Evolutionary conservation across 2,888 invertebrate genomes (phyloP).

Genomic region (Melipona beecheii): DNA sequence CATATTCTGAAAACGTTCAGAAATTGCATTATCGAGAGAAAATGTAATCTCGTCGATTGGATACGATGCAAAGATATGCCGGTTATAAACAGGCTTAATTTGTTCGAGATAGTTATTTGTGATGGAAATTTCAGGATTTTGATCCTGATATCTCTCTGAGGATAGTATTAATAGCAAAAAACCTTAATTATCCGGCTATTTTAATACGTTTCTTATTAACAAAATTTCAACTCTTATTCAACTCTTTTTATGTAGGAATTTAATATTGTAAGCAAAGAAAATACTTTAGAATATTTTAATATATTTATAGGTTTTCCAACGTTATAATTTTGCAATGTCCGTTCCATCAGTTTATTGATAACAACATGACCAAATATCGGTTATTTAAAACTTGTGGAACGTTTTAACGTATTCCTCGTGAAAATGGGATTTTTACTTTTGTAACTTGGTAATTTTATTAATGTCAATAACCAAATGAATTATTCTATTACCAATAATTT

Average conservation of each 20-base stretch:
- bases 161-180: background rate
- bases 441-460: too few species aligned
- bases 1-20: slow-evolving; percentile 35
- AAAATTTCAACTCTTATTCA: too few species aligned
- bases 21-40: slow-evolving; percentile 17
- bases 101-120: background rate
- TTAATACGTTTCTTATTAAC: too few species aligned
- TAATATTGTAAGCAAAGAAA: too few species aligned
- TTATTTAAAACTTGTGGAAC: too few species aligned
- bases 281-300: background rate
- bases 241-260: too few species aligned
- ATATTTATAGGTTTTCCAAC: background rate
- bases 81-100: slow-evolving; percentile 24
- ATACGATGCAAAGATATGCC: slow-evolving; percentile 2
- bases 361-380: background rate
- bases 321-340: background rate
- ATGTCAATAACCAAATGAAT: too few species aligned
- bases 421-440: background rate
- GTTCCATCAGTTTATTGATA: background rate
- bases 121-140: background rate
- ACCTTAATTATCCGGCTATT: background rate
- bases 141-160: background rate
- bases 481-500: too few species aligned
- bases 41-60: slow-evolving; percentile 26
- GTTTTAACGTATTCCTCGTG: too few species aligned